Evolutionary conservation across 2,797 vertebrate genomes (phyloP), one percentile per base, ranked within the genome.

Genomic region (Alfaro cultratus): DNA sequence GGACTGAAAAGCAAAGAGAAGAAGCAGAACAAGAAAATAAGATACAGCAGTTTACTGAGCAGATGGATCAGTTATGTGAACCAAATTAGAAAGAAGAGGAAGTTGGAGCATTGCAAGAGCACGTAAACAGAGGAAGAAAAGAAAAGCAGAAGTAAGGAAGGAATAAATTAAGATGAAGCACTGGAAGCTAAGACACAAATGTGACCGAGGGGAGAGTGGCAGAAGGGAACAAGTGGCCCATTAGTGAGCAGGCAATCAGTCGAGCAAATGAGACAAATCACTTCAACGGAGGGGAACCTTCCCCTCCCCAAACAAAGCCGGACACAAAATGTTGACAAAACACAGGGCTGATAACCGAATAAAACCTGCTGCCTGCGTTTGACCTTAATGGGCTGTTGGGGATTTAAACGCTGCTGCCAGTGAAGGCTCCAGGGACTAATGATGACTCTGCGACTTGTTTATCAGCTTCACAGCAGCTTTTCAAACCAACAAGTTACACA

Each of bases 41-140:
- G 76, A 73, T 43, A 83, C 85, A 79, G 89, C 87, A 86, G 91
- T 92, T 93, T 92, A 87, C 86, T 7, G 82, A 92, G 90, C 90
- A 93, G 92, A 94, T 92, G 92, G 92, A 92, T 93, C 92, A 94
- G 94, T 94, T 94, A 94, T 90, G 81, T n/a, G 2, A 89, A 86
- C 91, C 83, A 81, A 91, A 94, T 94, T 93, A 93, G 89, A 84
- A 87, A 84, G 88, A 83, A 41, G 78, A 83, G 82, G 88, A 92
- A 90, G 90, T 90, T 74, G 62, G 80, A 82, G 85, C 83, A 88
- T 89, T 89, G 87, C 74, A 73, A 76, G 60, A 81, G 76, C 74
- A 89, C 13, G n/a, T 83, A 87, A 91, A 89, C 83, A 79, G 81
- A 71, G 79, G 43, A 7, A 72, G 13, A 16, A 9, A 29, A 77